Percentiles rank a stretch among this genome's conserved stretches.
phyloP scores from a whole-genome alignment of 2,113 vertebrate species.

The Python bivittatus region DNA sequence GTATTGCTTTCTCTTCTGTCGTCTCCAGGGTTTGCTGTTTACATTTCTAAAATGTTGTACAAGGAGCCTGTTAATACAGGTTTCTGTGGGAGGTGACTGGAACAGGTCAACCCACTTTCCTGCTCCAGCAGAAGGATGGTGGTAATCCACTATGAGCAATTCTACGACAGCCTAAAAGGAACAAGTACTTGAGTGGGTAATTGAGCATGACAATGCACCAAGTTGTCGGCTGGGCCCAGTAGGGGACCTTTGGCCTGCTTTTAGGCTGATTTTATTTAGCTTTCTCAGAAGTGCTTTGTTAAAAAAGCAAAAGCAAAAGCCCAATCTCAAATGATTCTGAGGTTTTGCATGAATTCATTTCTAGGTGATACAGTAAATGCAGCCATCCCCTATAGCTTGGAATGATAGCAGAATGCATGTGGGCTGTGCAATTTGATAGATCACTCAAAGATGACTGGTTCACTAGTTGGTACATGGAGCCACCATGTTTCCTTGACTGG shows the following conservation, averaged over 20 bases:
- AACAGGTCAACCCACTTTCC: slow-evolving; percentile 17
- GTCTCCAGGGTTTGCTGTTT: not conserved
- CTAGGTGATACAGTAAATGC: not conserved
- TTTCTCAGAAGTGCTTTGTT: not conserved
- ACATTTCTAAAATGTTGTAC: not conserved
- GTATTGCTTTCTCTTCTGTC: not conserved
- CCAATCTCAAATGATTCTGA: not conserved
- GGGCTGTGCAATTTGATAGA: not conserved
- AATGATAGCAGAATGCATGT: not conserved
- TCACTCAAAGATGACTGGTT: not conserved
- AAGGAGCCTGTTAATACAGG: not conserved
- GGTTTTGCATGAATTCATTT: not conserved
- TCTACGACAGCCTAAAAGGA: not conserved
- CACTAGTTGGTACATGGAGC: not conserved
- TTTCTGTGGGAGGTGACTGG: not conserved
- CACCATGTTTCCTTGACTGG: too few species aligned
- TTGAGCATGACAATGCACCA: slow-evolving; percentile 2
- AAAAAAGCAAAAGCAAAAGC: not conserved
- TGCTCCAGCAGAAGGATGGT: slow-evolving; percentile 1
- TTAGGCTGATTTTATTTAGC: not conserved
- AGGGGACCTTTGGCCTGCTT: not conserved
- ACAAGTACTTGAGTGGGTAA: slow-evolving; percentile 17
- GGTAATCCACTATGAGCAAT: not conserved
- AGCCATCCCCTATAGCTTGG: not conserved
- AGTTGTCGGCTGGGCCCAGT: not conserved